phyloP scores from a whole-genome alignment of 2,113 vertebrate genomes.

The Motacilla tschutschensis region DNA sequence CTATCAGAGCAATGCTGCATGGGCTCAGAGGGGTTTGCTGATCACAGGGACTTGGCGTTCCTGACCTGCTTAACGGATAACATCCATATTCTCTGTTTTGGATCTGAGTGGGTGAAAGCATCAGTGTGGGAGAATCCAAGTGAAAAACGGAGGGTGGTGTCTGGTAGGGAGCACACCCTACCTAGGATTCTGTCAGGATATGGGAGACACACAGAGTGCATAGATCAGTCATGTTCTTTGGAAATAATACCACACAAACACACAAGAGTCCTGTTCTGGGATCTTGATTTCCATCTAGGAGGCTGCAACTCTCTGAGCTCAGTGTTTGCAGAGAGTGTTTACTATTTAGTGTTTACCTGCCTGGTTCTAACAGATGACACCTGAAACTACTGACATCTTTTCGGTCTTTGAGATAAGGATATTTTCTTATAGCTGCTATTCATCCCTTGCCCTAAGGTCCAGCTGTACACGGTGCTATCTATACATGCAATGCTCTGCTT shows the following conservation, averaged over 20 bases:
- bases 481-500: background rate
- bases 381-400: background rate
- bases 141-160: background rate
- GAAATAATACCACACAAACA: background rate
- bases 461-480: background rate
- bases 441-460: background rate
- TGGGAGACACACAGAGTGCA: background rate
- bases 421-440: background rate
- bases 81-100: background rate
- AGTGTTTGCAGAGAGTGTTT: background rate
- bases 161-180: background rate
- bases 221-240: background rate
- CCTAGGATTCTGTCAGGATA: background rate
- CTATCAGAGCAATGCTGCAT: fast-evolving
- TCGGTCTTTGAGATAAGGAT: background rate
- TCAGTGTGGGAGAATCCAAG: background rate
- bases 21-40: background rate
- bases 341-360: background rate
- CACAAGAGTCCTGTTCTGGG: background rate
- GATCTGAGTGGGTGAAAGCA: background rate
- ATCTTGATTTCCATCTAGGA: background rate
- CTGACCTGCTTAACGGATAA: fast-evolving
- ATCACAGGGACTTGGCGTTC: fast-evolving
- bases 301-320: fast-evolving
- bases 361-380: fast-evolving